Evolutionary conservation across 2,888 invertebrate genomes (phyloP), one percentile per base, ranked within the genome.

Genomic region (Nebria salina): DNA sequence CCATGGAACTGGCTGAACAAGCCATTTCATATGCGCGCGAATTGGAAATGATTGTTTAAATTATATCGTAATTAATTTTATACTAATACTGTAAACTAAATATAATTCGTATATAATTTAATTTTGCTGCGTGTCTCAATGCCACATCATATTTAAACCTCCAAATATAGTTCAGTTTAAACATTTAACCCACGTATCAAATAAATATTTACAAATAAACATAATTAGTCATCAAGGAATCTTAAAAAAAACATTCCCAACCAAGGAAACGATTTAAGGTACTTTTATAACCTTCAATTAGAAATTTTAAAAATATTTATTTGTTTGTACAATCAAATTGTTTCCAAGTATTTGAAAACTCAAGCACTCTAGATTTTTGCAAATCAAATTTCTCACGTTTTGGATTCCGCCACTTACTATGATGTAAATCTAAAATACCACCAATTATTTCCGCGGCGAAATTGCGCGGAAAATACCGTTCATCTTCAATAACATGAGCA

Each of bases 21-120:
- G 96, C 97, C 20, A 95, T 99, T 85, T 97, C 97, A 87, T 99
- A 99, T 89, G 99, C 99, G 2, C 94, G 96, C 87, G 98, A 99
- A 91, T 92, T 99, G 85, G 99, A 99, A 91, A 99, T 98, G 98
- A 99, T 99, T 91, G 98, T 99, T 83, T 99, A 95, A 92, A 83
- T 82, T 82, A 34, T 8, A 68, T 13, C 26, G 3, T 54, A 25
- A 70, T 70, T 70, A 70, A 25, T 68, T 68, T 25, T 25, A 68
- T 68, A 68, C 15, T 68, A 15, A 70, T 70, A 70, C 13, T 54
- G 54, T 54, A 70, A 15, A 68, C 20, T 68, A 68, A 68, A 68
- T 68, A 25, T 68, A 25, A 68, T 68, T 25, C 68, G 15, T 68
- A 70, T 70, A 15, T 70, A 20, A 34, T 70, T 26, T 70, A 70